A percentile compares a stretch with the other conserved stretches of the same genome.
These are phyloP conservation scores for Metalampra italica DNA, from an alignment of 2,888 invertebrate genomes.

Conservation along the genomic window DNA sequence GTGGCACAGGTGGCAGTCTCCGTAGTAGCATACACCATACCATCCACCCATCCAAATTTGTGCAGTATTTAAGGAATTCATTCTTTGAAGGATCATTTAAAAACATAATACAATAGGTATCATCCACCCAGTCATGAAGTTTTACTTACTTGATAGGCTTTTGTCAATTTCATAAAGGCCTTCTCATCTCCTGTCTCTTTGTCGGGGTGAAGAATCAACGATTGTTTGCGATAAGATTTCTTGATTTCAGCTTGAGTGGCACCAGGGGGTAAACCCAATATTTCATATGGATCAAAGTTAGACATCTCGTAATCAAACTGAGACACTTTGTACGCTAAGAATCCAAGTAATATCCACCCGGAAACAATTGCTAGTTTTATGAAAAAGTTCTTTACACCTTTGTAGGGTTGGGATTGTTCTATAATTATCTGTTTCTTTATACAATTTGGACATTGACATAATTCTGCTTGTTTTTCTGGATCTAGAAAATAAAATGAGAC, in stretches of 20 bases:
- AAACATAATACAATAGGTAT: conserved; percentile 19
- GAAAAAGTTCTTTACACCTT: conserved; percentile 87
- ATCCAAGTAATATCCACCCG: conserved; percentile 90
- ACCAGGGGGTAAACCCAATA: conserved; percentile 92
- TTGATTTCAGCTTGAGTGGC: conserved; percentile 94
- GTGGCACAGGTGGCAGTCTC: too few species aligned
- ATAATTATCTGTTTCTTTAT: conserved; percentile 89
- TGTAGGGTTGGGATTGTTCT: conserved; percentile 93
- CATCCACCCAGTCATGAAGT: too few species aligned
- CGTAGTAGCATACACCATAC: too few species aligned
- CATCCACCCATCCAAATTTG: too few species aligned
- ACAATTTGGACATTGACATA: conserved; percentile 95
- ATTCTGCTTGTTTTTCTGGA: conserved; percentile 85
- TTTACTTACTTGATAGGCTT: conserved; percentile 87
- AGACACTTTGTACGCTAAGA: conserved; percentile 93
- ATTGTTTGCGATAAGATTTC: conserved; percentile 96
- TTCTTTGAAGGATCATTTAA: too few species aligned
- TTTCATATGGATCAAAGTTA: conserved; percentile 99
- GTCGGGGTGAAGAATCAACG: conserved; percentile 97
- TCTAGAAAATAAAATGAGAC: conserved; percentile 71
- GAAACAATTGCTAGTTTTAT: conserved; percentile 87
- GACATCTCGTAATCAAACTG: conserved; percentile 99
- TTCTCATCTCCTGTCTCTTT: conserved; percentile 98
- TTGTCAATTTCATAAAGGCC: conserved; percentile 97
- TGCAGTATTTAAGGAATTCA: too few species aligned